Conservation (phyloP, 1,140 invertebrate species). For the Brachystomella parvula region DNA sequence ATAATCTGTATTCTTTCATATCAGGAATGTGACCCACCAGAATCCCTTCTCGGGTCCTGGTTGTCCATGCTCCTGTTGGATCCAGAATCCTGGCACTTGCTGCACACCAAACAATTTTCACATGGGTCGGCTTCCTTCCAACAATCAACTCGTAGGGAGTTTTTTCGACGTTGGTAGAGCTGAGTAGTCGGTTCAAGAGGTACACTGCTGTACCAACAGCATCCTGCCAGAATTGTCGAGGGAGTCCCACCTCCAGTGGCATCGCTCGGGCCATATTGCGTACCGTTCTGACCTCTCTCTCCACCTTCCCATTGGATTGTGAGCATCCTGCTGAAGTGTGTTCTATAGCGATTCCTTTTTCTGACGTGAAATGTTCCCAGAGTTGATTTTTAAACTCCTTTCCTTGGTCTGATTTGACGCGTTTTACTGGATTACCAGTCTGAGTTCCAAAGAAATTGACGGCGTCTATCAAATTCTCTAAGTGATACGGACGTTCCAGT, state of each 20-base stretch:
- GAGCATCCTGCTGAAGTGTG: constrained; percentile 30
- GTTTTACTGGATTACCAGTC: background rate
- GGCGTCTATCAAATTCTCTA: background rate
- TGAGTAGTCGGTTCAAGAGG: constrained; percentile 17
- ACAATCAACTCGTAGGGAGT: constrained; percentile 21
- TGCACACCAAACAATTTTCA: constrained; percentile 25
- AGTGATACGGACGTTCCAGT: background rate
- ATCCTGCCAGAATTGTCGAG: constrained; percentile 43
- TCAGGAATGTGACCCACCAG: constrained; percentile 5
- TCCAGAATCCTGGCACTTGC: constrained; percentile 1
- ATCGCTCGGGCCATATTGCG: constrained; percentile 42
- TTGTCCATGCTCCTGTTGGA: background rate
- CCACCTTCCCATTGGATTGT: constrained; percentile 44
- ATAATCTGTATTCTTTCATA: background rate
- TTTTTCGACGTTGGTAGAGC: constrained; percentile 2
- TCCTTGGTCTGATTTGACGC: constrained; percentile 1
- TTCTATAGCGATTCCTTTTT: constrained; percentile 15
- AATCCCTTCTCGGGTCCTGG: constrained; percentile 16
- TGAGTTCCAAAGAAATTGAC: background rate
- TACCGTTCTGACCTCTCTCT: constrained; percentile 44
- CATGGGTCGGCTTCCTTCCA: constrained; percentile 12
- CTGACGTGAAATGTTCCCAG: background rate
- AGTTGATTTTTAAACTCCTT: background rate
- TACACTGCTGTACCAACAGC: constrained; percentile 44
- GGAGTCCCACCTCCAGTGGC: constrained; percentile 41